These are phyloP conservation scores for Taxidea taxus DNA, from an alignment of 2,113 vertebrate species.

Conservation along the genomic window DNA sequence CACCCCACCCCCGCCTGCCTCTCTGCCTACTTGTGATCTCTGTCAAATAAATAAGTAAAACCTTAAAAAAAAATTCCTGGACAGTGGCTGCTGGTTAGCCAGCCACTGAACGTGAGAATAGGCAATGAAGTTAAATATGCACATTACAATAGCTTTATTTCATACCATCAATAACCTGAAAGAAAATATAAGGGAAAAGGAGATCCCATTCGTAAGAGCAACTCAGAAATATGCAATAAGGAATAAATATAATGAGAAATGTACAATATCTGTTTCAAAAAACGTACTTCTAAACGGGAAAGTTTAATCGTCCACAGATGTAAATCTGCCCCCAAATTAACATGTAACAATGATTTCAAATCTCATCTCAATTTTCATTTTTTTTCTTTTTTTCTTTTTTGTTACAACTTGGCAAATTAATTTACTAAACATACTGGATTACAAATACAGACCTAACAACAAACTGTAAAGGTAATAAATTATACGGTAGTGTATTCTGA, in stretches of 20 bases:
- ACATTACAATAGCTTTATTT: not conserved
- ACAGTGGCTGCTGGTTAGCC: not conserved
- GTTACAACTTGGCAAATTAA: not conserved
- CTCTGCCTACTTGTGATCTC: too few species aligned
- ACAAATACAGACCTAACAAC: not conserved
- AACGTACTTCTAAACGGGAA: not conserved
- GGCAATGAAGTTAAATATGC: not conserved
- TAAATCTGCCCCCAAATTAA: not conserved
- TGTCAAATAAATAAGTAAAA: too few species aligned
- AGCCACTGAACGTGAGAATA: not conserved
- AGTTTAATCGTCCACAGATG: not conserved
- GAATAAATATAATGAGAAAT: not conserved
- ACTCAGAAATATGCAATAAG: not conserved
- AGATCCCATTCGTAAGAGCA: not conserved
- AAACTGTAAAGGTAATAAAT: not conserved
- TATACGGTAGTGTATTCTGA: not conserved
- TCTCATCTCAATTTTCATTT: not conserved
- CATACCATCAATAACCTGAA: not conserved
- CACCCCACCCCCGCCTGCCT: fast-evolving
- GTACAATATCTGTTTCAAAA: not conserved
- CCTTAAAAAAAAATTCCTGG: not conserved
- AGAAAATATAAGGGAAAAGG: not conserved
- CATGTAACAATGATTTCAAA: not conserved
- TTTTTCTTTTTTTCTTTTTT: not conserved
- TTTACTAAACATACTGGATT: not conserved